Conservation (phyloP, 2,797 vertebrate genomes). For the Rhyacichthys aspro region DNA sequence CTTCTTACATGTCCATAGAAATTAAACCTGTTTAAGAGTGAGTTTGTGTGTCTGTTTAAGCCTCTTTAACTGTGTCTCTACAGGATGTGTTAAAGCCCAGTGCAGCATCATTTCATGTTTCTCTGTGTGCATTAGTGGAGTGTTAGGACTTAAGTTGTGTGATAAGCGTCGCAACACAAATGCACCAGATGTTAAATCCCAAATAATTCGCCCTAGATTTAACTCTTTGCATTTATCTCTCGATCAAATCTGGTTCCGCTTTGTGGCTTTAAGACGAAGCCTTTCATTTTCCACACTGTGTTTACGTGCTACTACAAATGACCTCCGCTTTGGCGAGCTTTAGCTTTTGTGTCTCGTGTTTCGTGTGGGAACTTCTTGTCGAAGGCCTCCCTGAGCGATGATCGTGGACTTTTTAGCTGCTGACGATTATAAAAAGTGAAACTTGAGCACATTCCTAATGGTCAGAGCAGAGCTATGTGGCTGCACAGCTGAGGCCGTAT, state of each 20-base stretch:
- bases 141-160: slow-evolving; percentile 49
- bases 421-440: slow-evolving; percentile 78
- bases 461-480: slow-evolving; percentile 53
- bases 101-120: slow-evolving; percentile 28
- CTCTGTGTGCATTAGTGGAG: slow-evolving; percentile 57
- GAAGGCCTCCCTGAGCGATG: slow-evolving; percentile 42
- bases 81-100: slow-evolving; percentile 41
- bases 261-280: slow-evolving; percentile 55
- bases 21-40: background rate
- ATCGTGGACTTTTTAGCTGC: slow-evolving; percentile 57
- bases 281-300: slow-evolving; percentile 59
- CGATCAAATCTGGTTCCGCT: slow-evolving; percentile 64
- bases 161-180: slow-evolving; percentile 38
- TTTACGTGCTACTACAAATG: slow-evolving; percentile 65
- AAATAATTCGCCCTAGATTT: slow-evolving; percentile 69
- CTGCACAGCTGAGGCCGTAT: slow-evolving; percentile 71
- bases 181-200: slow-evolving; percentile 74
- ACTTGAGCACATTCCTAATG: slow-evolving; percentile 74
- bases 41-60: slow-evolving; percentile 11
- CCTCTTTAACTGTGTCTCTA: slow-evolving; percentile 13
- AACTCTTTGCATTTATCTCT: slow-evolving; percentile 65
- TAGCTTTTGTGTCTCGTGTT: slow-evolving; percentile 63
- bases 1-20: too few relatives aligned
- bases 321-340: slow-evolving; percentile 50
- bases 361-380: slow-evolving; percentile 68